Base-by-base conservation (phyloP, 2,797 vertebrate genomes). In the Enteromius trimaculatus region DNA sequence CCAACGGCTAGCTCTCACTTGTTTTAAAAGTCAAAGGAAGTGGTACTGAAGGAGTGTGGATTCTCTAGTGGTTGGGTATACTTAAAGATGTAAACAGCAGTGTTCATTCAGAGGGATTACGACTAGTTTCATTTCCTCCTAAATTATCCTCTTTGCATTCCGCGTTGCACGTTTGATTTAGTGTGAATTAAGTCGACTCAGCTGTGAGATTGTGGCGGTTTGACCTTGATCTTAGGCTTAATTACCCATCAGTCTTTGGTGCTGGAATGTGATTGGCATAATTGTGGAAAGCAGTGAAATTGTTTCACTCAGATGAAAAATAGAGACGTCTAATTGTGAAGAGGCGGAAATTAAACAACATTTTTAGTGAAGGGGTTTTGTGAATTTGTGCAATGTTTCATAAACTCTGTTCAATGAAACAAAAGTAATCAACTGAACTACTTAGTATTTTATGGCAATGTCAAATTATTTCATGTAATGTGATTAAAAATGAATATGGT, bases 21-120 rank as follows among this genome's bases (percentile, higher is more conserved):
- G 70, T 85, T 85, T 83, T 68, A 60, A 60, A 85, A 83, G 81
- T 70, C 62, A 79, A 65, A 44, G 75, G 58, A 83, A 62, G 55
- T 53, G 79, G 9, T 69, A 21, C 19, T 26, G 23, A 31, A 42
- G 31, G 26, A 64, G 42, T 64, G 39, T 26, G 65, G 34, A 49
- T 51, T 71, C 83, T 69, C 53, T 11, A 16, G 71, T 1, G 53
- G 34, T 71, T 82, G 23, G 16, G 21, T n/a, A 44, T 26, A 37
- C 31, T 85, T 83, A 64, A 82, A 62, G 44, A 65, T 74, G 42
- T 76, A 79, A 82, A 79, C 75, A 70, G 58, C 86, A 68, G 19
- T 74, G 69, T 64, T 71, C 42, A 65, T 76, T 71, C 58, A 62
- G 13, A 72, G 31, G 39, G 65, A 83, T 85, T 83, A 72, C 19